Evolutionary conservation across 2,797 vertebrate species (phyloP).

Genomic region (Aratinga solstitialis): DNA sequence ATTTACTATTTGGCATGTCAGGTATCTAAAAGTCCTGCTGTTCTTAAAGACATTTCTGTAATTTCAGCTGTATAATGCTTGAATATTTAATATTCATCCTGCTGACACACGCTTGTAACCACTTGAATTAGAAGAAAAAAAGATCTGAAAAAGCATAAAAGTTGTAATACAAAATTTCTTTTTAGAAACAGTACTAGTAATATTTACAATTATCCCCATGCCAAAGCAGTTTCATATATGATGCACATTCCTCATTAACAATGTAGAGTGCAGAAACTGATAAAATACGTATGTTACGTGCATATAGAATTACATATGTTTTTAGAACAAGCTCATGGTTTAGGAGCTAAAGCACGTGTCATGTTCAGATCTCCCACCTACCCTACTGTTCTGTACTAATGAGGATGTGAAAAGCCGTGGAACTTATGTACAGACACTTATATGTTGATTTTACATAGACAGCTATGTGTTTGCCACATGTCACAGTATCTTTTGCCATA

Average conservation of each 20-base stretch:
- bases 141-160: background rate
- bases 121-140: background rate
- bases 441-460: background rate
- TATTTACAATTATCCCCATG: background rate
- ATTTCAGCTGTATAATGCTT: background rate
- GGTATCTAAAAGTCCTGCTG: background rate
- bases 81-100: background rate
- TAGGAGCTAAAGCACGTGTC: conserved; percentile 19
- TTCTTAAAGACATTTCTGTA: background rate
- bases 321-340: conserved; percentile 34
- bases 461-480: background rate
- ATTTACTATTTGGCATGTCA: background rate
- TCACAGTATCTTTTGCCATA: background rate
- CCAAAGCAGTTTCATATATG: background rate
- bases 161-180: background rate
- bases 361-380: conserved; percentile 33
- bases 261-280: background rate
- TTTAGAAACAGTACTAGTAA: background rate
- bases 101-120: background rate
- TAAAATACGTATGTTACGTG: background rate
- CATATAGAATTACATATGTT: background rate
- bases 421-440: background rate
- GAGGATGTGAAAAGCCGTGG: background rate
- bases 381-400: background rate
- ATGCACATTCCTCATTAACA: background rate